Conservation (phyloP, 2,888 invertebrate genomes). For the Platycheirus albimanus region DNA sequence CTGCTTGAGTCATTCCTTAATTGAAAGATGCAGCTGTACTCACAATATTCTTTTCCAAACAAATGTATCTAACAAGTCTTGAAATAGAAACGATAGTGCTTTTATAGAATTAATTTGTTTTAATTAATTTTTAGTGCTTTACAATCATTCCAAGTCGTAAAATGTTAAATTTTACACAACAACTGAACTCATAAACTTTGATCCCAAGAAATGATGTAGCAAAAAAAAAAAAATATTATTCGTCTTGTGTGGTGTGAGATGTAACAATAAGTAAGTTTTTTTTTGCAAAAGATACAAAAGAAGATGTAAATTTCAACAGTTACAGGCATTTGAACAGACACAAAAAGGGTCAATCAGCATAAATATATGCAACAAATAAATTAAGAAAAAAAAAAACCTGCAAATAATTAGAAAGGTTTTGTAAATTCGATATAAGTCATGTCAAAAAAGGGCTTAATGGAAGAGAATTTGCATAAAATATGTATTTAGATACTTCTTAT, state of each 20-base stretch:
- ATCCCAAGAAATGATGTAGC: not conserved
- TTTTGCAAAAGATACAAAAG: no score
- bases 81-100: not conserved
- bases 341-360: no score
- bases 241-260: not conserved
- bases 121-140: constrained; percentile 39
- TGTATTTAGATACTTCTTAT: constrained; percentile 1
- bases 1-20: not conserved
- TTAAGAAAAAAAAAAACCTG: not conserved
- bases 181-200: constrained; percentile 31
- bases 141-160: constrained; percentile 21
- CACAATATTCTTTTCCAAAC: not conserved
- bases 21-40: not conserved
- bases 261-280: not conserved
- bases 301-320: no score
- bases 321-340: no score
- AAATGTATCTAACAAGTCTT: not conserved
- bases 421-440: not conserved
- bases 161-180: constrained; percentile 28
- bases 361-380: no score
- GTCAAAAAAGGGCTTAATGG: not conserved
- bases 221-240: not conserved
- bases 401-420: not conserved
- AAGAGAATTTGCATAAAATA: constrained; percentile 9
- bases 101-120: constrained; percentile 30